Conservation (phyloP, 2,888 invertebrate genomes). For the Drosophila cracens region DNA sequence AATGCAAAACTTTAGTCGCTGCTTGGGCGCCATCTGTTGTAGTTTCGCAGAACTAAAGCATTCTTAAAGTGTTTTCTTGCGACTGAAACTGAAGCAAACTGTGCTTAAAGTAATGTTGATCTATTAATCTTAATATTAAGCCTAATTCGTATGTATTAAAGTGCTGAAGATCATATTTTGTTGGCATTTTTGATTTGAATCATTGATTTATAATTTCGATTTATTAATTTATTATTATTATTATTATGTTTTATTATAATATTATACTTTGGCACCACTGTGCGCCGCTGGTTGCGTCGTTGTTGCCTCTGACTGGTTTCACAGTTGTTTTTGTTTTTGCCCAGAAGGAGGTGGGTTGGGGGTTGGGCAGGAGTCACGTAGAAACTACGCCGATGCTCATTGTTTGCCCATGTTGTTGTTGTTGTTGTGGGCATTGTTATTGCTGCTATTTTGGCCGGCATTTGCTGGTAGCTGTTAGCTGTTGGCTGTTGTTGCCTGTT, state of each 20-base stretch:
- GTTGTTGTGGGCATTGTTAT: constrained; percentile 12
- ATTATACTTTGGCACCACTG: constrained; percentile 21
- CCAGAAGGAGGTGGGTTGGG: neutral
- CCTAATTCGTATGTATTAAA: too few relatives aligned
- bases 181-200: too few relatives aligned
- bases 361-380: constrained; percentile 20
- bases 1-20: neutral
- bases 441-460: constrained; percentile 53
- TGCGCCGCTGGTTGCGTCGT: constrained; percentile 48
- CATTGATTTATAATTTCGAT: too few relatives aligned
- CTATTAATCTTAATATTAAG: too few relatives aligned
- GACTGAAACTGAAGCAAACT: neutral
- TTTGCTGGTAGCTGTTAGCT: constrained; percentile 23
- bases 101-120: neutral
- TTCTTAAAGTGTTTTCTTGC: neutral
- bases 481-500: neutral
- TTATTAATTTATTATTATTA: too few relatives aligned
- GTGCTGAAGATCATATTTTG: too few relatives aligned
- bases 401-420: constrained; percentile 40
- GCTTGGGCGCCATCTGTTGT: neutral
- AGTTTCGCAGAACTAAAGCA: neutral
- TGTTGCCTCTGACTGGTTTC: constrained; percentile 56
- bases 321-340: constrained; percentile 17
- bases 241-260: too few relatives aligned
- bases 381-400: constrained; percentile 38